Evolutionary conservation across 2,113 vertebrate genomes (phyloP).

Genomic region (Hemiprocne comata): DNA sequence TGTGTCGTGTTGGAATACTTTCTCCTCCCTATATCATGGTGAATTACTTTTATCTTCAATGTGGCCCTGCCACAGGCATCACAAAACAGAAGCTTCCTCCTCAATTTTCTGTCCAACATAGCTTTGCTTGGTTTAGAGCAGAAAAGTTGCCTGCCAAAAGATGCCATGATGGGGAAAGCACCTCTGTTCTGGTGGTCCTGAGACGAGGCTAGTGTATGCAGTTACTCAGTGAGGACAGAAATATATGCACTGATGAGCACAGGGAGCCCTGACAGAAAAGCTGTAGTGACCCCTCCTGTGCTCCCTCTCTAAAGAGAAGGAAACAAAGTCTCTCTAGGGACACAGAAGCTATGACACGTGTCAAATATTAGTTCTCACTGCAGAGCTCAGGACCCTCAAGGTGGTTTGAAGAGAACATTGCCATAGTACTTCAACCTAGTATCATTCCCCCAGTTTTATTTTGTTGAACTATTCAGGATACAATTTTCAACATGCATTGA

Average conservation of each 20-base stretch:
- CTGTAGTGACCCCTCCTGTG: not conserved
- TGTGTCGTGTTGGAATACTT: not conserved
- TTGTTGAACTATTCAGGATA: not conserved
- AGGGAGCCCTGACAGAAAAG: not conserved
- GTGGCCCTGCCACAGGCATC: not conserved
- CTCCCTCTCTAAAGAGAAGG: not conserved
- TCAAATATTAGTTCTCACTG: not conserved
- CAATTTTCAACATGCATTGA: not conserved
- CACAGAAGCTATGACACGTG: not conserved
- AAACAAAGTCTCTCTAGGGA: not conserved
- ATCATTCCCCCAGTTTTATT: not conserved
- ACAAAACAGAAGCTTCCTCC: not conserved
- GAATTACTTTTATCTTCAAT: not conserved
- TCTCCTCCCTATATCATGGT: not conserved
- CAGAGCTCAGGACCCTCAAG: not conserved
- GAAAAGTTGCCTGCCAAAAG: not conserved
- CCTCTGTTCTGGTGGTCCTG: not conserved
- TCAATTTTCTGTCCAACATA: not conserved
- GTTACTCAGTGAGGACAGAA: not conserved
- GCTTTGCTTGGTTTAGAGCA: not conserved
- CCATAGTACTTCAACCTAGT: not conserved
- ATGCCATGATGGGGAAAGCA: not conserved
- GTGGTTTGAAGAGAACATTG: not conserved
- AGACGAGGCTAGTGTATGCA: fast-evolving
- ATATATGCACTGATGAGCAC: fast-evolving